Base-by-base conservation (phyloP, 1,140 invertebrate species). In the Helicoverpa zea region DNA sequence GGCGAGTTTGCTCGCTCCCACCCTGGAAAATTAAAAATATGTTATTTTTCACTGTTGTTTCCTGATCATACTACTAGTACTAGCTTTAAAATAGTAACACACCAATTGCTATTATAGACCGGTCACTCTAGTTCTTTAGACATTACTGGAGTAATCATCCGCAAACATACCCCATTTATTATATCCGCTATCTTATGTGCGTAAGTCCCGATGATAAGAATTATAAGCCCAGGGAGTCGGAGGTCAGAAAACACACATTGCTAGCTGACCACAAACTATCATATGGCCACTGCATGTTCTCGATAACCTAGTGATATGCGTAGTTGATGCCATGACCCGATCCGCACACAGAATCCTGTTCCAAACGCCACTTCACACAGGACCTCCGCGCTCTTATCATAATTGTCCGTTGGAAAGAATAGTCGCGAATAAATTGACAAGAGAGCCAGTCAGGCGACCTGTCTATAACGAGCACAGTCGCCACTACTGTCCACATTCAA, bases 101-200 rank as follows among this genome's bases (percentile, higher is more conserved):
- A 80, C 63, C 79, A 80, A 77, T 80, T 70, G 58, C 59, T 73
- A 64, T 72, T 84, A 68, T 81, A 35, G 72, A 83, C 73, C 81
- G 82, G 68, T 83, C 79, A 84, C 80, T 84, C 83, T 80, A 84
- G 79, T 81, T 79, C 80, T 86, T 84, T 83, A 84, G 87, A 87
- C 85, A 89, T 81, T 84, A 94, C 89, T 92, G 90, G 84, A 85
- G 70, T 81, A 87, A 79, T 85, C 84, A 89, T 92, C 87, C 90
- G 91, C 89, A 92, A 92, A 92, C 87, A 89, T 83, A 88, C 86
- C 84, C 89, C 90, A 93, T 93, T 93, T 94, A 94, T 92, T 94
- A 87, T 90, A 90, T 91, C 85, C 83, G 84, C 86, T 94, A 94
- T 94, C 92, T 92, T 90, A 88, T 90, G 88, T 93, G 86, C 90